Conservation (phyloP, 2,888 invertebrate species). For the Polymixis flavicincta region DNA sequence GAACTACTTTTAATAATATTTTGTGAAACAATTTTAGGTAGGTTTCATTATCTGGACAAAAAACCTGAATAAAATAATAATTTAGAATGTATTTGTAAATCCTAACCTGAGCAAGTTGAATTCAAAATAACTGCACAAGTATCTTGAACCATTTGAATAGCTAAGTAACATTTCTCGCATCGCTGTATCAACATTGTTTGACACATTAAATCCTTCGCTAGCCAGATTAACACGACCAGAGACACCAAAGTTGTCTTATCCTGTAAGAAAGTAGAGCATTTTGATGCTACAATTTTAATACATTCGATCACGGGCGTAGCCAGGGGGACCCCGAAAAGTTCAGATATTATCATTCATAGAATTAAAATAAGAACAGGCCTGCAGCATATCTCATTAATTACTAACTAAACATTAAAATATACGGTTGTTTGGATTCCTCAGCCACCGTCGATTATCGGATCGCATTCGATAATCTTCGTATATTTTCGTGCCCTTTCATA, state of each 20-base stretch:
- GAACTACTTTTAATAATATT: not conserved
- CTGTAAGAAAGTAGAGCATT: slow-evolving; percentile 7
- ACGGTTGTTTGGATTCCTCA: too few relatives aligned
- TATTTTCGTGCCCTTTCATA: too few relatives aligned
- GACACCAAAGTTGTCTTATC: not conserved
- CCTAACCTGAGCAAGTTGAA: slow-evolving; percentile 14
- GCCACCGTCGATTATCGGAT: too few relatives aligned
- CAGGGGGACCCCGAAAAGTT: too few relatives aligned
- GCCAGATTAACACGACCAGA: slow-evolving; percentile 9
- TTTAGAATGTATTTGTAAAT: not conserved
- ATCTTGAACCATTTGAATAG: slow-evolving; percentile 34
- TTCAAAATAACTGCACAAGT: slow-evolving; percentile 31
- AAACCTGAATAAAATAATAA: not conserved
- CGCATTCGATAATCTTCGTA: too few relatives aligned
- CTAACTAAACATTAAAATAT: too few relatives aligned
- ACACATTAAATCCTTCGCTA: slow-evolving; percentile 8
- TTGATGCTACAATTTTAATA: not conserved
- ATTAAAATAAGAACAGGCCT: too few relatives aligned
- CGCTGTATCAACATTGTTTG: slow-evolving; percentile 11
- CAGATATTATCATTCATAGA: too few relatives aligned
- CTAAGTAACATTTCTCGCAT: slow-evolving; percentile 47
- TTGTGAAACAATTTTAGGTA: not conserved
- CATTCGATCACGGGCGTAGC: too few relatives aligned
- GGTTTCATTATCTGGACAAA: not conserved
- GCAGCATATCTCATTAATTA: too few relatives aligned